A percentile compares a stretch with the other conserved stretches of the same genome.
Evolutionary conservation across 1,140 invertebrate genomes (phyloP).

Genomic region (Bombus confusus): DNA sequence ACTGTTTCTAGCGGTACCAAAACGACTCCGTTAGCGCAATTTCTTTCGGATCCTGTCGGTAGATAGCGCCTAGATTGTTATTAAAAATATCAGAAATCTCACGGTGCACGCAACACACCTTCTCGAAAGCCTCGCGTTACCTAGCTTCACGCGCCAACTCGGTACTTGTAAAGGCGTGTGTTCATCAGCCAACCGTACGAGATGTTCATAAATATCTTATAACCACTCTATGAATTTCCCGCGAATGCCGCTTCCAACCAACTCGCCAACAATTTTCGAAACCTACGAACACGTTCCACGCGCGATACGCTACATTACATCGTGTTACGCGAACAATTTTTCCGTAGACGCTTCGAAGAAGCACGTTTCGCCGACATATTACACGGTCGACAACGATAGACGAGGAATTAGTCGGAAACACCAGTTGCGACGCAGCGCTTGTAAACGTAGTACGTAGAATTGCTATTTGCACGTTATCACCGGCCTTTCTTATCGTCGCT

Average conservation of each 20-base stretch:
- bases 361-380: neutral
- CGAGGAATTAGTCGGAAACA: neutral
- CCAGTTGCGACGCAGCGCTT: neutral
- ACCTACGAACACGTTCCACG: no score
- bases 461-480: neutral
- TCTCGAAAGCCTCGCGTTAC: slow-evolving; percentile 1
- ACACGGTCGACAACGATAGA: neutral
- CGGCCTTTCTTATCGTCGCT: slow-evolving; percentile 37
- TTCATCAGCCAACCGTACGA: no score
- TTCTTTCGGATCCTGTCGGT: slow-evolving; percentile 56
- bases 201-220: neutral
- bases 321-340: no score
- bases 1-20: slow-evolving; percentile 68
- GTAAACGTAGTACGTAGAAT: neutral
- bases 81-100: slow-evolving; percentile 72
- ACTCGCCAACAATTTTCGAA: no score
- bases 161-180: no score
- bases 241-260: neutral
- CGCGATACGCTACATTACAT: no score
- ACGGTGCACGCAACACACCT: slow-evolving; percentile 57
- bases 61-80: slow-evolving; percentile 65
- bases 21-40: slow-evolving; percentile 69
- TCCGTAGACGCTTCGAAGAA: neutral
- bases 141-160: neutral
- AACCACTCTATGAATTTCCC: neutral